phyloP scores from a whole-genome alignment of 2,797 vertebrate species.

The Melopsittacus undulatus region DNA sequence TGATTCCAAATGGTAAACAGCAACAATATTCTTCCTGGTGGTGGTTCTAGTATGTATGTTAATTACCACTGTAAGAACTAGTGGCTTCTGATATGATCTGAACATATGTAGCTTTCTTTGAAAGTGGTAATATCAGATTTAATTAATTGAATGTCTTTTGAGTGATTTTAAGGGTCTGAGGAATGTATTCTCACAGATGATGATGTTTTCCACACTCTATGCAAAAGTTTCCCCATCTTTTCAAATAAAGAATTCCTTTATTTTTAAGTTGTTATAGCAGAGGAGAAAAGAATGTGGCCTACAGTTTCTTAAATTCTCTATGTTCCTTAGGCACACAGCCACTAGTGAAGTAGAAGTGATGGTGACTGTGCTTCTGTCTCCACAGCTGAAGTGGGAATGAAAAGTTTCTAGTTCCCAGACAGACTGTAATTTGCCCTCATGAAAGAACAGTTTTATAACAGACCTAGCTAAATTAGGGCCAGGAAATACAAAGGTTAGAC shows the following conservation, averaged over 20 bases:
- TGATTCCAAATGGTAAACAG: neutral
- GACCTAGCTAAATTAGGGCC: neutral
- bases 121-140: neutral
- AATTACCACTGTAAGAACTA: neutral
- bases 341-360: neutral
- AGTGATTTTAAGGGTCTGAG: neutral
- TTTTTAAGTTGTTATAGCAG: neutral
- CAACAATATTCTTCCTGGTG: neutral
- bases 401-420: neutral
- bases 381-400: neutral
- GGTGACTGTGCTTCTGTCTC: neutral
- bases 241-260: neutral
- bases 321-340: neutral
- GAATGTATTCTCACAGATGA: neutral
- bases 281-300: neutral
- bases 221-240: neutral
- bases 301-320: neutral
- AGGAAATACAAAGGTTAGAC: neutral
- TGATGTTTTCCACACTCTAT: neutral
- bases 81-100: neutral
- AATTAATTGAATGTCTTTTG: neutral
- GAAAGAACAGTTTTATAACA: neutral
- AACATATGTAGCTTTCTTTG: neutral
- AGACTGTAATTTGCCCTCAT: neutral
- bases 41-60: neutral